Evolutionary conservation across 2,888 invertebrate species (phyloP), one percentile per base, ranked within the genome.

Genomic region (Altica lythri): DNA sequence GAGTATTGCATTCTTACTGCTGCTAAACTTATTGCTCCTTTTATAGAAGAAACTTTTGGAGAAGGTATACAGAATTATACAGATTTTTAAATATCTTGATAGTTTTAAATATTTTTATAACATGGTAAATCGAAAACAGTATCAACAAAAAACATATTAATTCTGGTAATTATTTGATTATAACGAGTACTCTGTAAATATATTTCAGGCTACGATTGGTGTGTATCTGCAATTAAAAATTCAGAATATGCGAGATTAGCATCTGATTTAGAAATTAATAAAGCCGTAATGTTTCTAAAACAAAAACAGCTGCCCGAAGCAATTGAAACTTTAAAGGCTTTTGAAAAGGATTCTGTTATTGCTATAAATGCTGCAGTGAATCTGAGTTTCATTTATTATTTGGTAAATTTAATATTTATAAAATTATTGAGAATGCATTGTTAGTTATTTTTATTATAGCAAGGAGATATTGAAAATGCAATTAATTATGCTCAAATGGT

Each of bases 211-310:
- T 84, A 84, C 63, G 81, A 77, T 62, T 95, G 95, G 96, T 98
- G 98, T 75, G 92, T 96, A 46, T 94, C 95, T 65, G 86, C 91
- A 14, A 90, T 98, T 44, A 93, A 95, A 72, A 88, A 89, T 38
- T 95, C 96, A n/a, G 86, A 85, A 72, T 91, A 89, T 68, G 83
- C 88, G 27, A 84, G 84, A 72, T 80, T 93, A 60, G 94, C 91
- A 34, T 89, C 87, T 66, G 96, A 90, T 79, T 78, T 95, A 62
- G 95, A 95, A 77, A 88, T 95, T 60, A 93, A 92, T 75, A 94
- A 94, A 75, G 92, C 92, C 0, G 85, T 92, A 59, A 90, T 90
- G 72, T 90, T 86, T 73, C 77, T 94, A 43, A 88, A 90, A 55
- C 89, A 91, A 73, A 86, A 89, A 58, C 89, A 93, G 71, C 83